A percentile compares a stretch with the other conserved stretches of the same genome.
Conservation (phyloP, 1,140 invertebrate species). For the Drosophila lacteicornis region DNA sequence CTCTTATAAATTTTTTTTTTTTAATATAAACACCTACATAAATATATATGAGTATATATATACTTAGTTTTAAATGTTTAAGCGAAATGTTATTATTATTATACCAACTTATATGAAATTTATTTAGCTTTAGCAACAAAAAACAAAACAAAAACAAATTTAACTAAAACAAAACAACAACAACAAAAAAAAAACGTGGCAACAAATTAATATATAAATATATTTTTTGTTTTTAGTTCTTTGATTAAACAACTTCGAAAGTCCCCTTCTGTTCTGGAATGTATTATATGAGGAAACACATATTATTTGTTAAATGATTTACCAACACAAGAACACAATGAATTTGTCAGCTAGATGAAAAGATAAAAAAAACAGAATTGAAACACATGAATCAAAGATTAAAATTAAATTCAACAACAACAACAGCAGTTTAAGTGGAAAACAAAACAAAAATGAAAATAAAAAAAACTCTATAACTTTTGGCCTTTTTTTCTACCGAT, state of each 20-base stretch:
- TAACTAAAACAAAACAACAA: slow-evolving; percentile 45
- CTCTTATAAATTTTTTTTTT: slow-evolving; percentile 59
- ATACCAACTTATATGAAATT: slow-evolving; percentile 80
- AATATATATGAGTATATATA: slow-evolving; percentile 45
- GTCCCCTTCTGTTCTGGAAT: slow-evolving; percentile 42
- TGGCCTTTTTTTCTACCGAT: slow-evolving; percentile 49
- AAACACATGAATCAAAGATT: slow-evolving; percentile 12
- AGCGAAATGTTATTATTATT: slow-evolving; percentile 81
- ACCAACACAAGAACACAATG: slow-evolving; percentile 72
- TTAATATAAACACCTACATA: slow-evolving; percentile 32
- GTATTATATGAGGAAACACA: slow-evolving; percentile 38
- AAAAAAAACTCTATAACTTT: slow-evolving; percentile 63
- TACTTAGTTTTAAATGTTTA: slow-evolving; percentile 65
- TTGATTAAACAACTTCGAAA: slow-evolving; percentile 20
- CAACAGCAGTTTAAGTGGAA: slow-evolving; percentile 42
- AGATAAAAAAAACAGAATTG: slow-evolving; percentile 7
- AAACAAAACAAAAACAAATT: slow-evolving; percentile 40
- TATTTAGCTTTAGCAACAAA: slow-evolving; percentile 80
- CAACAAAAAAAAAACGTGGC: slow-evolving; percentile 70
- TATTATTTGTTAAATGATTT: slow-evolving; percentile 42
- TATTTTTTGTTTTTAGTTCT: slow-evolving; percentile 55
- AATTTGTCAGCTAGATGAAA: slow-evolving; percentile 80
- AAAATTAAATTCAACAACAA: slow-evolving; percentile 36
- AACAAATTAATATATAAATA: slow-evolving; percentile 67
- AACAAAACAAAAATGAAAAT: slow-evolving; percentile 56